Evolutionary conservation across 2,888 invertebrate species (phyloP).

Genomic region (Hypsopygia costalis): DNA sequence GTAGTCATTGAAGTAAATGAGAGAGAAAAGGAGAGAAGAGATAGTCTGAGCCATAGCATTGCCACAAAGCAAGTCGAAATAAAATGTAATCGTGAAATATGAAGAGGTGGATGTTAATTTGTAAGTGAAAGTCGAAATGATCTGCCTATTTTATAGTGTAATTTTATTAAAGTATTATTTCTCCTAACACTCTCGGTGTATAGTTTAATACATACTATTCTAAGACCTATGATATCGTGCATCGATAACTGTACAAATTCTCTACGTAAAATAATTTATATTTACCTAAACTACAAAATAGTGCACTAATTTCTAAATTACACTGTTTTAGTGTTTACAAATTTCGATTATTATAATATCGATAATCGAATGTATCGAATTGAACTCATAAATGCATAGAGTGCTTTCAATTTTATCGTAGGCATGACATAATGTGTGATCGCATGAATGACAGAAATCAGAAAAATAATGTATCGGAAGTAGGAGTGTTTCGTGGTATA

Average conservation of each 20-base stretch:
- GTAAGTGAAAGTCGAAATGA: constrained; percentile 42
- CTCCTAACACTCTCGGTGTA: constrained; percentile 4
- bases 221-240: constrained; percentile 48
- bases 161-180: constrained; percentile 2
- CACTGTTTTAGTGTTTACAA: constrained; percentile 22
- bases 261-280: constrained; percentile 17
- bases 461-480: constrained; percentile 40
- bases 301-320: constrained; percentile 47
- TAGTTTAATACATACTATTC: constrained; percentile 29
- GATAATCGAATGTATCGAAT: constrained; percentile 15
- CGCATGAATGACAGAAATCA: constrained; percentile 22
- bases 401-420: constrained; percentile 29
- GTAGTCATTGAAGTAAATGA: constrained; percentile 24
- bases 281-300: constrained; percentile 39
- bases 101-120: constrained; percentile 46
- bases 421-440: constrained; percentile 44
- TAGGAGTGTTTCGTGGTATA: constrained; percentile 30
- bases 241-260: constrained; percentile 32
- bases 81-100: constrained; percentile 64
- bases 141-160: constrained; percentile 21
- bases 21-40: constrained; percentile 37
- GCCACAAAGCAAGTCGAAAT: constrained; percentile 76
- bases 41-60: constrained; percentile 68
- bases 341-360: constrained; percentile 9
- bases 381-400: constrained; percentile 29